These are phyloP conservation scores for Meiosimyza platycephala DNA, from an alignment of 2,888 invertebrate species.

Conservation along the genomic window DNA sequence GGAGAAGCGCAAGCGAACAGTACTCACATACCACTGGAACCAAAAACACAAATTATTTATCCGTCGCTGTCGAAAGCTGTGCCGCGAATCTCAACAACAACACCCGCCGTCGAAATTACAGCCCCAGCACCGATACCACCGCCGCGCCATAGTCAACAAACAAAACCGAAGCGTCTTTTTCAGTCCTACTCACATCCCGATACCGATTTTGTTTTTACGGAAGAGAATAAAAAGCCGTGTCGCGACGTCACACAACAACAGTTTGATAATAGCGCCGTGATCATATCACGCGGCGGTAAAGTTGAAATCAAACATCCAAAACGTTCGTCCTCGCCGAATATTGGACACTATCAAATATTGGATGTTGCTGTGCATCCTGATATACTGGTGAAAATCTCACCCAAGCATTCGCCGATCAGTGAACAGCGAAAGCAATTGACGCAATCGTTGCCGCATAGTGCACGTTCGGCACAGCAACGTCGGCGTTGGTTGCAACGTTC, in stretches of 20 bases:
- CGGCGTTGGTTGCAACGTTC: slow-evolving; percentile 51
- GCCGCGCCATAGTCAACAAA: slow-evolving; percentile 17
- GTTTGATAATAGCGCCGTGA: slow-evolving; percentile 38
- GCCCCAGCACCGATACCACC: slow-evolving; percentile 17
- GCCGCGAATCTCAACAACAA: slow-evolving; percentile 33
- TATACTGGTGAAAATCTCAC: slow-evolving; percentile 56
- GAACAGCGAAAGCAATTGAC: slow-evolving; percentile 25
- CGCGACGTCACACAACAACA: slow-evolving; percentile 38
- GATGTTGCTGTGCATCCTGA: slow-evolving; percentile 62
- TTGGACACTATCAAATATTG: slow-evolving; percentile 54
- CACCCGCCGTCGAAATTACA: slow-evolving; percentile 28
- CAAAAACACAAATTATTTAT: neutral
- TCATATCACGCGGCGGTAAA: slow-evolving; percentile 53
- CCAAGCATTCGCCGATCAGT: slow-evolving; percentile 48
- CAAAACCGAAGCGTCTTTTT: slow-evolving; percentile 52
- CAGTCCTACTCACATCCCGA: slow-evolving; percentile 61
- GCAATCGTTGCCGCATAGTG: slow-evolving; percentile 26
- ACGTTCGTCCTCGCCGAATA: slow-evolving; percentile 58
- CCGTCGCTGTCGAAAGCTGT: neutral
- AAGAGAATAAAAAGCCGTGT: slow-evolving; percentile 57
- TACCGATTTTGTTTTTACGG: slow-evolving; percentile 59
- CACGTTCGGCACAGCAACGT: slow-evolving; percentile 49
- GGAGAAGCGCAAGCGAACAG: slow-evolving; percentile 26
- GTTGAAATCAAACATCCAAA: slow-evolving; percentile 56
- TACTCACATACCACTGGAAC: slow-evolving; percentile 16